These are phyloP conservation scores for Stenotaenia linearis DNA, from an alignment of 2,888 invertebrate species.

Conservation along the genomic window DNA sequence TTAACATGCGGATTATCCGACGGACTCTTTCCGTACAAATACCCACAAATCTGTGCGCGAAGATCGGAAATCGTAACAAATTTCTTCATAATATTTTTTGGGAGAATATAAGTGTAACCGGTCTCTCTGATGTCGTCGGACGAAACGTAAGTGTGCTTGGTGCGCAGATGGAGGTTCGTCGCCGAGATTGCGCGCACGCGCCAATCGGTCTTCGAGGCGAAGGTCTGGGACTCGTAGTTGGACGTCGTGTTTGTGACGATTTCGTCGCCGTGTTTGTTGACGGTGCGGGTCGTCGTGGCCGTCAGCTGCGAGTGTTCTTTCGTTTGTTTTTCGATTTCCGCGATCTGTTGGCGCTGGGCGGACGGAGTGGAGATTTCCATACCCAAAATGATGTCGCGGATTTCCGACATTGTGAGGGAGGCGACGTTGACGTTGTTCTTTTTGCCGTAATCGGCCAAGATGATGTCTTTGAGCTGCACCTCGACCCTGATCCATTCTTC, in stretches of 20 bases:
- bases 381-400: conserved; percentile 96
- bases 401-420: conserved; percentile 97
- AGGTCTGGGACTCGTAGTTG: conserved; percentile 97
- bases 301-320: conserved; percentile 98
- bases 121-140: conserved; percentile 99
- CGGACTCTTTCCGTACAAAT: conserved; percentile 91
- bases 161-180: conserved; percentile 91
- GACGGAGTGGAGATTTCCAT: conserved; percentile 99
- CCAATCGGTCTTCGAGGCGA: conserved; percentile 99
- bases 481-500: conserved; percentile 99
- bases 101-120: conserved; percentile 78
- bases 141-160: conserved; percentile 98
- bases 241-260: conserved; percentile 98
- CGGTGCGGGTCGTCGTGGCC: conserved; percentile 95
- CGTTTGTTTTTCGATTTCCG: conserved; percentile 99
- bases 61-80: conserved; percentile 98
- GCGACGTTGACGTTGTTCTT: conserved; percentile 99
- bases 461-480: conserved; percentile 95
- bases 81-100: conserved; percentile 95
- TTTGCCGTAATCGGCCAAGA: conserved; percentile 98
- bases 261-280: conserved; percentile 99
- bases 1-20: conserved; percentile 96
- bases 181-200: conserved; percentile 96
- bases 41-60: conserved; percentile 93
- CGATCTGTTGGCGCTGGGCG: conserved; percentile 97